Conservation (phyloP, 2,797 vertebrate genomes). For the Synaphobranchus kaupii region DNA sequence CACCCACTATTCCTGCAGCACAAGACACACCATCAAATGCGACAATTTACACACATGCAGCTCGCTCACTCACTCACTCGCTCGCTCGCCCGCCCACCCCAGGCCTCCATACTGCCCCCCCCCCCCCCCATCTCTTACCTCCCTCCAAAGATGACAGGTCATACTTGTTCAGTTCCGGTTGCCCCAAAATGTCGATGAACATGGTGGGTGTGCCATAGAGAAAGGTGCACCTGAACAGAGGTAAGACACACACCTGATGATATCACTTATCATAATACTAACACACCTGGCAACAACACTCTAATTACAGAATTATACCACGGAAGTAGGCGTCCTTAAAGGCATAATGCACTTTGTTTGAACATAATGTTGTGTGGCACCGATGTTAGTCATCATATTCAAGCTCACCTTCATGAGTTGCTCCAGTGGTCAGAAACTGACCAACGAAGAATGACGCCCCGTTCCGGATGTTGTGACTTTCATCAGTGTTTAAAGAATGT, state of each 20-base stretch:
- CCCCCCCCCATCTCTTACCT: constrained; percentile 68
- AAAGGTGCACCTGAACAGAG: constrained; percentile 70
- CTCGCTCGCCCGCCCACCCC: not conserved
- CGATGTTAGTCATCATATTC: too few species aligned
- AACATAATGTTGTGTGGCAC: too few species aligned
- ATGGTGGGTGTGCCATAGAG: constrained; percentile 85
- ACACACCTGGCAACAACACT: not conserved
- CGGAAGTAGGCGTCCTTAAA: too few species aligned
- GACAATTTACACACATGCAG: not conserved
- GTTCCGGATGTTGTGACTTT: too few species aligned
- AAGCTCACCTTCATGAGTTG: too few species aligned
- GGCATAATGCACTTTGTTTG: too few species aligned
- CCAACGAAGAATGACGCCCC: too few species aligned
- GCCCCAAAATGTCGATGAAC: constrained; percentile 82
- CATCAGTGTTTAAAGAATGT: too few species aligned
- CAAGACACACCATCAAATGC: not conserved
- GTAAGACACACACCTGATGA: not conserved
- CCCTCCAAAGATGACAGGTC: constrained; percentile 71
- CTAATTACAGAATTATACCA: too few species aligned
- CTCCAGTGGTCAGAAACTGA: too few species aligned
- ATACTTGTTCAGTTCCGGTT: constrained; percentile 72
- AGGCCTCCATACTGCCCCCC: not conserved
- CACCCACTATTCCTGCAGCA: constrained; percentile 60
- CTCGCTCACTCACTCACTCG: not conserved
- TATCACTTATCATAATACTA: not conserved